These are phyloP conservation scores for Helicoverpa assulta DNA, from an alignment of 2,888 invertebrate species.

Conservation along the genomic window DNA sequence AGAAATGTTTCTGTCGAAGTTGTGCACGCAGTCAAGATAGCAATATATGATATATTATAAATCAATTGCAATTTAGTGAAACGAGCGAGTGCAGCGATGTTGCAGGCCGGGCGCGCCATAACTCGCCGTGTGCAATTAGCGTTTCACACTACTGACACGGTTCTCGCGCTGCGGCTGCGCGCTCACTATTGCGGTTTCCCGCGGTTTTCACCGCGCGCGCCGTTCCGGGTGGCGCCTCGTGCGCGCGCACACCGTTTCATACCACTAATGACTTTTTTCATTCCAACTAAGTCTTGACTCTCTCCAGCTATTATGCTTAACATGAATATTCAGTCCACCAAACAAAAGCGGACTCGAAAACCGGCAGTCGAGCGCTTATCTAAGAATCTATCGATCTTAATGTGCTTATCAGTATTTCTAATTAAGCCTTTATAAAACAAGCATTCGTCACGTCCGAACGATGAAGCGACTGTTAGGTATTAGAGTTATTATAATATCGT, in stretches of 20 bases:
- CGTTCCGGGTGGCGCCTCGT: slow-evolving; percentile 89
- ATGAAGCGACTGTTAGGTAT: slow-evolving; percentile 46
- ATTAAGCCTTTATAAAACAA: slow-evolving; percentile 45
- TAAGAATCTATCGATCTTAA: slow-evolving; percentile 36
- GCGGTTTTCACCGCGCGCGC: slow-evolving; percentile 87
- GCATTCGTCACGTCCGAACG: slow-evolving; percentile 56
- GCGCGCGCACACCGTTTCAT: slow-evolving; percentile 79
- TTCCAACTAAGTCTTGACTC: slow-evolving; percentile 70
- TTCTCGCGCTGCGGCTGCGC: slow-evolving; percentile 82
- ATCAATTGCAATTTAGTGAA: slow-evolving; percentile 66
- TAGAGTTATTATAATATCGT: slow-evolving; percentile 47
- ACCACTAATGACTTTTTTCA: slow-evolving; percentile 80
- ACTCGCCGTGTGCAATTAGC: slow-evolving; percentile 85
- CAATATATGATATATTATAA: slow-evolving; percentile 57
- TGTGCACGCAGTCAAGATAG: slow-evolving; percentile 36
- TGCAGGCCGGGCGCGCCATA: slow-evolving; percentile 76
- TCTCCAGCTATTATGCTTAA: slow-evolving; percentile 67
- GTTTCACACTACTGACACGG: slow-evolving; percentile 90
- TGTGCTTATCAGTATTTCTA: slow-evolving; percentile 57
- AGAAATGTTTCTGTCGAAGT: slow-evolving; percentile 42
- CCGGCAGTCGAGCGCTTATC: slow-evolving; percentile 32
- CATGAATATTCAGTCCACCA: slow-evolving; percentile 45
- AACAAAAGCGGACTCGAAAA: slow-evolving; percentile 31
- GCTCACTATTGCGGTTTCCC: slow-evolving; percentile 88
- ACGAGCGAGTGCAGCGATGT: slow-evolving; percentile 70